These are phyloP conservation scores for Sphaerophoria rueppellii DNA, from an alignment of 2,888 invertebrate species.

Conservation along the genomic window DNA sequence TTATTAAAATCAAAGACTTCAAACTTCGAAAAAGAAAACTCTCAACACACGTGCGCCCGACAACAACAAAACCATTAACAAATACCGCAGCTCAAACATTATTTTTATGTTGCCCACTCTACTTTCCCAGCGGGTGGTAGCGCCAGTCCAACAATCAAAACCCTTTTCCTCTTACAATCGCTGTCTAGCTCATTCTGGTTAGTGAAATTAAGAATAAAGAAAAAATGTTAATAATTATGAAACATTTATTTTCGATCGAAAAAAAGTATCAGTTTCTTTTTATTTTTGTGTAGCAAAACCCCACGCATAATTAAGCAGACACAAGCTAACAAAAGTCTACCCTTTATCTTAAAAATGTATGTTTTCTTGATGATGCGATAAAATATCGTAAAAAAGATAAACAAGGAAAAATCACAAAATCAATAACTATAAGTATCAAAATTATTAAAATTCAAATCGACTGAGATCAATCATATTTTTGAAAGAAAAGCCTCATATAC, in stretches of 20 bases:
- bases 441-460: constrained; percentile 32
- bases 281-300: constrained; percentile 13
- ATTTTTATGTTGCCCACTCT: constrained; percentile 46
- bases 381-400: constrained; percentile 33
- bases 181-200: constrained; percentile 37
- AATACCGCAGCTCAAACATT: not conserved
- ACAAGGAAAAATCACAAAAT: constrained; percentile 35
- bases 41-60: not conserved
- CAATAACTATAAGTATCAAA: constrained; percentile 38
- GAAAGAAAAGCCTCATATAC: constrained; percentile 17
- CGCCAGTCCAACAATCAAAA: constrained; percentile 62
- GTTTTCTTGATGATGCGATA: constrained; percentile 26
- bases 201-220: constrained; percentile 48
- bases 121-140: constrained; percentile 68
- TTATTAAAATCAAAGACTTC: constrained; percentile 19
- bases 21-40: not conserved
- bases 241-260: constrained; percentile 30
- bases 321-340: constrained; percentile 30
- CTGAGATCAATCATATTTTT: constrained; percentile 48
- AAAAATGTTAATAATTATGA: constrained; percentile 48
- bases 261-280: constrained; percentile 35
- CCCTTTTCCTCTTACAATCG: constrained; percentile 25
- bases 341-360: constrained; percentile 29
- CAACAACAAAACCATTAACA: not conserved
- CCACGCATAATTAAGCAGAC: constrained; percentile 70